Evolutionary conservation across 2,113 vertebrate genomes (phyloP).

Genomic region (Lynx canadensis): DNA sequence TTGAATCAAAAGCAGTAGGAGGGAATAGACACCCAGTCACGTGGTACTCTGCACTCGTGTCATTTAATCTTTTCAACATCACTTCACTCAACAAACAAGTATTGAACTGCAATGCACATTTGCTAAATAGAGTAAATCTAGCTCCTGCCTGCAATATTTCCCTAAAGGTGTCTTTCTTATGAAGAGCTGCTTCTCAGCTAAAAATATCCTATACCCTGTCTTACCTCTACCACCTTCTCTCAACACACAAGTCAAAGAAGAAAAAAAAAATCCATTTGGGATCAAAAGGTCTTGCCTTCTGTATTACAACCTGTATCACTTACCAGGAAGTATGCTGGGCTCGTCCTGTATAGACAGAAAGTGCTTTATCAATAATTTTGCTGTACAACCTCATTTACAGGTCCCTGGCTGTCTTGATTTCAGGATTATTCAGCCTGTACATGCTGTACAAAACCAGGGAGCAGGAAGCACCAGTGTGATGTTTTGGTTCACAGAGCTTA

Average conservation of each 20-base stretch:
- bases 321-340: not conserved
- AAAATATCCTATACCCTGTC: conserved; percentile 56
- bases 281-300: conserved; percentile 49
- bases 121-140: conserved; percentile 51
- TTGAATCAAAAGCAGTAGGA: conserved; percentile 11
- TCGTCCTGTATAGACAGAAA: conserved; percentile 46
- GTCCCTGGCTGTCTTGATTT: conserved; percentile 1
- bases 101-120: conserved; percentile 53
- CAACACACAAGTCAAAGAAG: conserved; percentile 26
- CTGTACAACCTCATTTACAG: conserved; percentile 29
- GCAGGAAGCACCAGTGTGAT: not conserved
- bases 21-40: not conserved
- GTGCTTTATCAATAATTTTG: conserved; percentile 52
- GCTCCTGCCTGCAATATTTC: conserved; percentile 35
- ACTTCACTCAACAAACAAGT: conserved; percentile 60
- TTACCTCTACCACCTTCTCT: conserved; percentile 46
- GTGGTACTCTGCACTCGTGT: not conserved
- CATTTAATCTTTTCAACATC: conserved; percentile 59
- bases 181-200: conserved; percentile 61
- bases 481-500: not conserved
- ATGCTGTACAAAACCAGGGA: not conserved
- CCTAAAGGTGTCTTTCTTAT: conserved; percentile 43
- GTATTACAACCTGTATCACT: conserved; percentile 49
- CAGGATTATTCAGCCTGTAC: not conserved
- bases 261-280: conserved; percentile 24